phyloP scores from a whole-genome alignment of 2,888 invertebrate genomes.

The Agapostemon virescens region DNA sequence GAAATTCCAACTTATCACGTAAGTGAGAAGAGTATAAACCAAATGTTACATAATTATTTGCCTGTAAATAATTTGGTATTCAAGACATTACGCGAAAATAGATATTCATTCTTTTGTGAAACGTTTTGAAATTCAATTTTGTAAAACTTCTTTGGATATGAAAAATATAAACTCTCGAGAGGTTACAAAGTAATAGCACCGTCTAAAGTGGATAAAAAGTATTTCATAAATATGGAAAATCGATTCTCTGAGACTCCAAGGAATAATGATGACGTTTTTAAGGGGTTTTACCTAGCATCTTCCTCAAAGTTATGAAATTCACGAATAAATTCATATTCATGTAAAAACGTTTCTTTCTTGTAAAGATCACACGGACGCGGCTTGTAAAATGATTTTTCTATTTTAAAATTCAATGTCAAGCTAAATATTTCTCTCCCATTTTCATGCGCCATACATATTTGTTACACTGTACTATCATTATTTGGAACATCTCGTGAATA shows the following conservation, averaged over 20 bases:
- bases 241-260: background rate
- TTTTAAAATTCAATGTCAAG: background rate
- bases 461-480: background rate
- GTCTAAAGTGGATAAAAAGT: constrained; percentile 3
- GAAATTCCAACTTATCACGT: background rate
- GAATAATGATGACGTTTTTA: constrained; percentile 8
- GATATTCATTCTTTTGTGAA: background rate
- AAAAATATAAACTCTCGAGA: background rate
- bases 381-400: background rate
- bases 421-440: background rate
- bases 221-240: constrained; percentile 6
- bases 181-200: background rate
- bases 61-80: background rate
- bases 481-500: background rate
- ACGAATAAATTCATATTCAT: background rate
- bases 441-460: background rate
- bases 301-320: background rate
- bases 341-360: background rate
- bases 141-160: background rate
- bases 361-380: background rate
- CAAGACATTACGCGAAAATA: background rate
- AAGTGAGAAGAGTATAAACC: background rate
- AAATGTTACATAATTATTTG: background rate
- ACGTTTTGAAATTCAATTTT: background rate
- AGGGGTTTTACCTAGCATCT: background rate